phyloP scores from a whole-genome alignment of 2,888 invertebrate genomes.

The Nebria brevicollis region DNA sequence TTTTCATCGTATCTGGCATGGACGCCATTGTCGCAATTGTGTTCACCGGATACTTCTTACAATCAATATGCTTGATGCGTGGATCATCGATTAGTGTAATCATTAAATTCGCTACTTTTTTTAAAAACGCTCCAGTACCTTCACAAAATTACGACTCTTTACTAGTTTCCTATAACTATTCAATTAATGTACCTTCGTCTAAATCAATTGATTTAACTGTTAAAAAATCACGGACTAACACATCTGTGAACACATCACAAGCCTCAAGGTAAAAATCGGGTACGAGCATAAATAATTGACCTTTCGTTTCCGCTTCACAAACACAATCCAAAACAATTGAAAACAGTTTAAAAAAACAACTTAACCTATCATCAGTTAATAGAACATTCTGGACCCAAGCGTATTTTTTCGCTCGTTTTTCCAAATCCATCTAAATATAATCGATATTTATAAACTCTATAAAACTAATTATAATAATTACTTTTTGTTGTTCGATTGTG shows the following conservation, averaged over 20 bases:
- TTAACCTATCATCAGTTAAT: slow-evolving; percentile 68
- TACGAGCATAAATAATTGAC: slow-evolving; percentile 71
- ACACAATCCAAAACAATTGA: slow-evolving; percentile 66
- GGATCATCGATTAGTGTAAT: slow-evolving; percentile 22
- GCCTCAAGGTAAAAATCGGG: slow-evolving; percentile 76
- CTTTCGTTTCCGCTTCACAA: slow-evolving; percentile 67
- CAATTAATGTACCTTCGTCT: background rate
- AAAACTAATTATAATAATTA: slow-evolving; percentile 60
- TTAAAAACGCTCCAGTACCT: background rate
- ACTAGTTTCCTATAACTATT: background rate
- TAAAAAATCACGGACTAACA: slow-evolving; percentile 30
- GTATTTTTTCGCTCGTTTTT: slow-evolving; percentile 72
- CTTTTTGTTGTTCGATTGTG: slow-evolving; percentile 52
- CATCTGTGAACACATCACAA: slow-evolving; percentile 27
- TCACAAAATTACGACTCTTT: background rate
- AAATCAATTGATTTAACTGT: background rate
- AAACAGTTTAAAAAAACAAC: slow-evolving; percentile 67
- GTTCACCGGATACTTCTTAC: slow-evolving; percentile 77
- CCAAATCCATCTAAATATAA: slow-evolving; percentile 60
- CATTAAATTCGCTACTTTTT: slow-evolving; percentile 27
- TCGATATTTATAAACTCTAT: slow-evolving; percentile 18
- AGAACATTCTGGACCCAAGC: slow-evolving; percentile 73
- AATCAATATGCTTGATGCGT: slow-evolving; percentile 37
- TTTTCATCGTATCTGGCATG: slow-evolving; percentile 75
- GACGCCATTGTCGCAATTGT: slow-evolving; percentile 82